Percentiles rank a stretch among this genome's conserved stretches.
phyloP scores from a whole-genome alignment of 2,797 vertebrate genomes.

The Molossus molossus region DNA sequence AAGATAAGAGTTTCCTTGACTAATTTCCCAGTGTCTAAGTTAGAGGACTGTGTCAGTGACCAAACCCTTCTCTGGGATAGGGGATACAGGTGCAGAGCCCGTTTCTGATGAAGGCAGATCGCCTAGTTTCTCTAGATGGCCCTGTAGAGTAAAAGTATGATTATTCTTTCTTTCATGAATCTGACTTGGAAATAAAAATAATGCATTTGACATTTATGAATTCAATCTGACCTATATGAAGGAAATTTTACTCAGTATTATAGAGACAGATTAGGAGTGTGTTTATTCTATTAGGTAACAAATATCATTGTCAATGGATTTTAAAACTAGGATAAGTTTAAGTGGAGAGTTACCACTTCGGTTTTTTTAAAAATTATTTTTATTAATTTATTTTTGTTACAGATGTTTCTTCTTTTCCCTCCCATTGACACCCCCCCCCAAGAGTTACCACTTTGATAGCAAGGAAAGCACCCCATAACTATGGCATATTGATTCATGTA shows the following conservation, averaged over 20 bases:
- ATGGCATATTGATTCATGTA: background rate
- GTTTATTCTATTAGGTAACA: background rate
- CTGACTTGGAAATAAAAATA: conserved; percentile 20
- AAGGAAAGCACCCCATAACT: background rate
- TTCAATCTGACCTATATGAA: background rate
- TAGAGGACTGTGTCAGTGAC: background rate
- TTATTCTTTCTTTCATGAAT: background rate
- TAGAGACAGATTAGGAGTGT: background rate
- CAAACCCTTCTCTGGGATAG: background rate
- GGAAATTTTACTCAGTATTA: background rate
- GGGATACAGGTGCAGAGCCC: background rate
- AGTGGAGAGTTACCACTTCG: background rate
- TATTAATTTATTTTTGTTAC: too few relatives aligned
- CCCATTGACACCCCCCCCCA: background rate
- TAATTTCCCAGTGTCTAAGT: background rate
- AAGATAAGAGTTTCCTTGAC: background rate
- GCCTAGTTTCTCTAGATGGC: background rate
- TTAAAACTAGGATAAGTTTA: conserved; percentile 1
- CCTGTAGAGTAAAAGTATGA: background rate
- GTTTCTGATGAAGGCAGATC: background rate
- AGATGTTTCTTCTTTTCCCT: too few relatives aligned
- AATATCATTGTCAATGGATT: background rate
- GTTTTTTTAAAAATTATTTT: too few relatives aligned
- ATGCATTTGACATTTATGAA: background rate
- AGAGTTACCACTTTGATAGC: background rate